Base-by-base conservation (phyloP, 2,888 invertebrate species). In the Tyria jacobaeae region DNA sequence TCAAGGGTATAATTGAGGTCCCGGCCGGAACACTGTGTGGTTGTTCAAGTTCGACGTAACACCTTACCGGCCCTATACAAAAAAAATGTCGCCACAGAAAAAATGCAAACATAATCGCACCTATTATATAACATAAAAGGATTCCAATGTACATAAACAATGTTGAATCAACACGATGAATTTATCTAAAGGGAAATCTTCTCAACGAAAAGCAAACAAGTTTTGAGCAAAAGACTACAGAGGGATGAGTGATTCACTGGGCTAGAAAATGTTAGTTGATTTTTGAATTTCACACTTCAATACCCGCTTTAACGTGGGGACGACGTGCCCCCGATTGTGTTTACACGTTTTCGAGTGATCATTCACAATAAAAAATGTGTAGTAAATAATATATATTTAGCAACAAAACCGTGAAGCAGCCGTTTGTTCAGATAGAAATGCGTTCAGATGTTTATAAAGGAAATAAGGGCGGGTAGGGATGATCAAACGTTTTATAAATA, bases 231-330 rank as follows among this genome's bases (percentile, higher is more conserved):
- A 88, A 89, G 85, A 85, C 88, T 90, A 84, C 82, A 80, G 83
- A 85, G 88, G 86, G 89, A 86, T 87, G 89, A 88, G 82, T 81
- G 86, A 89, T 82, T 90, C 92, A 92, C 84, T 92, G 92, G 83
- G 79, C 83, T 87, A 88, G 92, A 93, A 91, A 92, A 91, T 90
- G 89, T 91, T 91, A 92, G 90, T 93, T 92, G 92, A 93, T 92
- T 92, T 92, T 92, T 92, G 91, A 90, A 92, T 92, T 92, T 91
- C 88, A 89, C 87, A 86, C 89, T 87, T 85, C 86, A 88, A 80
- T 87, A 86, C 84, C 69, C 82, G 70, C 84, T 83, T 87, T 85
- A 87, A 89, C 88, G 83, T 79, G 78, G 71, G 75, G 78, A 66
- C 66, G 63, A 67, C 67, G 73, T 66, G 71, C 68, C 70, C 76